Conservation (phyloP, 2,113 vertebrate genomes). For the Tychaedon coryphoeus region DNA sequence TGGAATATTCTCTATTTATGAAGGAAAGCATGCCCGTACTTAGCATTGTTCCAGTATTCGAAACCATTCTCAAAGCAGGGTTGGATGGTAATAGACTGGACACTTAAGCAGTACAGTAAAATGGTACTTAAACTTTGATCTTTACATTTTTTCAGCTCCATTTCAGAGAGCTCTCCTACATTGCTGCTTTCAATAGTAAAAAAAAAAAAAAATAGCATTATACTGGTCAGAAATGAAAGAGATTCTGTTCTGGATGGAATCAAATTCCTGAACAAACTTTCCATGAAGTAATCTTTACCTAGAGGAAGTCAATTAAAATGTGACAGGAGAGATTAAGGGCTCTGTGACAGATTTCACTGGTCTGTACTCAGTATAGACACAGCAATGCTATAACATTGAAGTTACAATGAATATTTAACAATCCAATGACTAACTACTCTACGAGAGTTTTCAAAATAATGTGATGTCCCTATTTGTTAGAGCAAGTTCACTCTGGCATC, state of each 20-base stretch:
- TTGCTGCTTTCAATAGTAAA: neutral
- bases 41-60: neutral
- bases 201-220: neutral
- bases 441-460: constrained; percentile 93
- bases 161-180: neutral
- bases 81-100: neutral
- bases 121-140: constrained; percentile 50
- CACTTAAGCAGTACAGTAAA: constrained; percentile 13
- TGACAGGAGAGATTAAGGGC: constrained; percentile 91
- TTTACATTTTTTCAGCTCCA: neutral
- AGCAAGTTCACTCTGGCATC: constrained; percentile 87
- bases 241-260: constrained; percentile 50
- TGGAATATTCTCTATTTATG: neutral
- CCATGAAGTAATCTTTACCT: constrained; percentile 90
- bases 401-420: constrained; percentile 87
- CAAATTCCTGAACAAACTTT: constrained; percentile 81
- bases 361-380: constrained; percentile 78
- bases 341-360: constrained; percentile 82
- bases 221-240: neutral
- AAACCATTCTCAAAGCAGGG: neutral
- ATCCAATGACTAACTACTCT: constrained; percentile 83
- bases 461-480: constrained; percentile 92
- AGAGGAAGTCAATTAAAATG: constrained; percentile 94
- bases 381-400: constrained; percentile 79
- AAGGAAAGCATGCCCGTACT: neutral